These are phyloP conservation scores for Prenolepis imparis DNA, from an alignment of 2,888 invertebrate genomes.

Conservation along the genomic window DNA sequence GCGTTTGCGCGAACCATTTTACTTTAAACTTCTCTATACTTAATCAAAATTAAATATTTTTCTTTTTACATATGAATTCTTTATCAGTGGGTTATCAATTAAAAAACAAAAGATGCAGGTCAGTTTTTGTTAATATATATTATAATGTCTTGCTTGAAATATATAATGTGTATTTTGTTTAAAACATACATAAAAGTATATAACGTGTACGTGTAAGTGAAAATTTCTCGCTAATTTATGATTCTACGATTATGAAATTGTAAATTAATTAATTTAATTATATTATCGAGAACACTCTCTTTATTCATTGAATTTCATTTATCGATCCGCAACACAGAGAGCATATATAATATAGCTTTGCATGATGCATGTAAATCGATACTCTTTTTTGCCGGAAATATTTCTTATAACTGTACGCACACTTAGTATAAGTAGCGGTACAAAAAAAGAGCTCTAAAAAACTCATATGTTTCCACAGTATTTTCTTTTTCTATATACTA, in stretches of 20 bases:
- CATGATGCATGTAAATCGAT: background rate
- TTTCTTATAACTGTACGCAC: conserved; percentile 22
- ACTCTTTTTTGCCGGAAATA: background rate
- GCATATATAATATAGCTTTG: background rate
- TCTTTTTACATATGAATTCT: background rate
- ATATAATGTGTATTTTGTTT: too few species aligned
- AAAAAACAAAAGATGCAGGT: background rate
- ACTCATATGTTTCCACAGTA: background rate
- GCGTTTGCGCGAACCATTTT: background rate
- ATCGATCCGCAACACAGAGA: background rate
- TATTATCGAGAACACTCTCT: background rate
- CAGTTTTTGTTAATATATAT: background rate
- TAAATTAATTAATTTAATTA: background rate
- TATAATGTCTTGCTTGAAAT: background rate
- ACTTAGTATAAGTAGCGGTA: conserved; percentile 15
- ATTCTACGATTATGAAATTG: background rate
- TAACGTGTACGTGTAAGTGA: too few species aligned
- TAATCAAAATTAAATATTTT: conserved; percentile 12
- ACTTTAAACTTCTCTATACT: background rate
- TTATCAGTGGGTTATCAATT: background rate
- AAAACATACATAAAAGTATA: too few species aligned
- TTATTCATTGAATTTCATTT: background rate
- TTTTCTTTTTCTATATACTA: background rate
- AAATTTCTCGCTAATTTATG: background rate
- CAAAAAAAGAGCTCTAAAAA: conserved; percentile 5